Percentiles rank a stretch among this genome's conserved stretches.
phyloP scores from a whole-genome alignment of 2,888 invertebrate species.

The Trachelus stipa region DNA sequence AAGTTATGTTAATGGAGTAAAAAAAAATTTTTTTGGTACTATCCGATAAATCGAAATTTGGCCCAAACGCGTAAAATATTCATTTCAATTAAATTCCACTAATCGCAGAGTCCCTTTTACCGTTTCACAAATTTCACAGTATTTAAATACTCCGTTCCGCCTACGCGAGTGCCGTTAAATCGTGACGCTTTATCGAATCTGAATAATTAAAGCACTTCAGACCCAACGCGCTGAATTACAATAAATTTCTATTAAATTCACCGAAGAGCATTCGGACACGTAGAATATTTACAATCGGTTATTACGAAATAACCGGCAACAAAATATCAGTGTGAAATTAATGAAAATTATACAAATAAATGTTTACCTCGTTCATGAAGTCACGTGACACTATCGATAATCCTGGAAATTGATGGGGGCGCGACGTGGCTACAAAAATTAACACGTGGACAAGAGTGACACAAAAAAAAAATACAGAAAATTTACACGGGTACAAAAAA shows the following conservation, averaged over 20 bases:
- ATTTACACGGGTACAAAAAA: no score
- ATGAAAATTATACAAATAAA: neutral
- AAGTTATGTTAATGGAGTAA: neutral
- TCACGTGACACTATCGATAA: neutral
- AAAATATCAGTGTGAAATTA: neutral
- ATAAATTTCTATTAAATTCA: neutral
- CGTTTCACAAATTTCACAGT: neutral
- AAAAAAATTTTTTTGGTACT: neutral
- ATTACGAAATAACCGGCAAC: neutral
- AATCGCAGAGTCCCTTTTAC: neutral
- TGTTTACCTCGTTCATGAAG: neutral
- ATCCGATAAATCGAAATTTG: neutral
- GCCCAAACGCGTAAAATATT: neutral
- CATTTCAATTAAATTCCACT: neutral
- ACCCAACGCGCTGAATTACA: neutral
- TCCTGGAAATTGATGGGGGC: no score
- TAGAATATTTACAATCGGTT: neutral
- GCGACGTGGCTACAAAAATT: no score
- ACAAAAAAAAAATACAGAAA: no score
- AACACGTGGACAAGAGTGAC: no score
- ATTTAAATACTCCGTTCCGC: neutral
- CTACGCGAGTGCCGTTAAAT: neutral
- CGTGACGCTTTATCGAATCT: neutral
- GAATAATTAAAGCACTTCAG: neutral
- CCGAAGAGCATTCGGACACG: neutral